Base-by-base conservation (phyloP, 1,140 invertebrate species). In the Drosophila varians region DNA sequence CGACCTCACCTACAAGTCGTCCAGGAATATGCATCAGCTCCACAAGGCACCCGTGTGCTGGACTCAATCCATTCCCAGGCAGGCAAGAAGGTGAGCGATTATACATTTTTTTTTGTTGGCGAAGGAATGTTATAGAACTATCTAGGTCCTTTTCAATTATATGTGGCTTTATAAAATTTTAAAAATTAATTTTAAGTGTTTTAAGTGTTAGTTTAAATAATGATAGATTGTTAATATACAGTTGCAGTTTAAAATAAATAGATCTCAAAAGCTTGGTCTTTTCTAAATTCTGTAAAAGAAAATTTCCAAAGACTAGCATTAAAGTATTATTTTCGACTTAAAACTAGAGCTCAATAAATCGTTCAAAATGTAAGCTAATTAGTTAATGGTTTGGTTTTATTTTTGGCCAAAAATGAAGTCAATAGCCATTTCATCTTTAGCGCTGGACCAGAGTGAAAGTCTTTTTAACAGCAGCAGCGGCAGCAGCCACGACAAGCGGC, bases 31-130 rank as follows among this genome's bases (percentile, higher is more conserved):
- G 82, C 82, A 90, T 70, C 90, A 91, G 21, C 54, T 90, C 31
- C 88, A 91, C 74, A 88, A 91, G 73, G 87, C 89, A 26, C 89
- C 90, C 18, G 83, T 91, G 36, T 91, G 87, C 58, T 91, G 90
- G 90, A 91, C 90, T 48, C 90, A 91, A 56, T 91, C 90, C 4
- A 89, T 91, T 71, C 89, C 90, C 73, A 83, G 90, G 53, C 90
- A 91, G 75, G 74, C 90, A 38, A 91, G 89, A 91, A 73, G 90
- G 90, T 91, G 51, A 91, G 90, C 77, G 3, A 8, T 26, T 21
- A 11, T 0, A 36, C 12, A 21, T 21, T 2, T 21, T 11, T 31
- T 11, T 9, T n/a, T 11, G 0, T 31, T 31, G 8, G 9, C 6
- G n/a, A 38, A 7, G 12, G 28, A 31, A 31, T 31, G 9, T 38